Conservation (phyloP, 1,140 invertebrate genomes). For the Caenorhabditis tropicalis region DNA sequence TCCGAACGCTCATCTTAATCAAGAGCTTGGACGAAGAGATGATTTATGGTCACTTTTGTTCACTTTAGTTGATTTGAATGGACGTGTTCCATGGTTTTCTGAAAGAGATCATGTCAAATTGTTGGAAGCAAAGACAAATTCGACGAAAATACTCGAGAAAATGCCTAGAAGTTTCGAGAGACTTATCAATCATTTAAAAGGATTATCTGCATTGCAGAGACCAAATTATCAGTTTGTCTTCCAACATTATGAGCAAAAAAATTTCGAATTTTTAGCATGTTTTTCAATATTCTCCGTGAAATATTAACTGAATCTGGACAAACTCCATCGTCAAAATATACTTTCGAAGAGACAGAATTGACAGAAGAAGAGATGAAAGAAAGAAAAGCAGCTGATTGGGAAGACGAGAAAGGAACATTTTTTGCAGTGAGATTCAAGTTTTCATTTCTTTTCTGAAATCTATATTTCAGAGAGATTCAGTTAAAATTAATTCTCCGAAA, state of each 20-base stretch:
- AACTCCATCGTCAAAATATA: not conserved
- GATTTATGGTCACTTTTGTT: constrained; percentile 28
- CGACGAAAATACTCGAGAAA: not conserved
- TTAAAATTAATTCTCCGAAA: not conserved
- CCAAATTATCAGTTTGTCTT: not conserved
- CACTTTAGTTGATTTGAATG: not conserved
- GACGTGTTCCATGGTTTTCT: not conserved
- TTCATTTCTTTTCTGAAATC: not conserved
- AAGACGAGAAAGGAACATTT: not conserved
- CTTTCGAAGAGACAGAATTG: not conserved
- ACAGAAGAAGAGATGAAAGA: not conserved
- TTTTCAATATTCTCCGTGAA: not conserved
- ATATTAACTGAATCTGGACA: not conserved
- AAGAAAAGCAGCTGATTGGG: not conserved
- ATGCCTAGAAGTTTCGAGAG: not conserved
- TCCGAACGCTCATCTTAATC: not conserved
- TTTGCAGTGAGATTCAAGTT: not conserved
- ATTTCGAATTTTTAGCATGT: not conserved
- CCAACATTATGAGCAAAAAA: too few relatives aligned
- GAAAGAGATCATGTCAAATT: not conserved
- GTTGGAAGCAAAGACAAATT: not conserved
- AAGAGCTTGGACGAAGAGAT: not conserved
- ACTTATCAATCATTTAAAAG: not conserved
- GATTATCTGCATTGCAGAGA: not conserved
- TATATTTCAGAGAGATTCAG: not conserved